phyloP scores from a whole-genome alignment of 2,797 vertebrate genomes.

The Garrulus glandarius region DNA sequence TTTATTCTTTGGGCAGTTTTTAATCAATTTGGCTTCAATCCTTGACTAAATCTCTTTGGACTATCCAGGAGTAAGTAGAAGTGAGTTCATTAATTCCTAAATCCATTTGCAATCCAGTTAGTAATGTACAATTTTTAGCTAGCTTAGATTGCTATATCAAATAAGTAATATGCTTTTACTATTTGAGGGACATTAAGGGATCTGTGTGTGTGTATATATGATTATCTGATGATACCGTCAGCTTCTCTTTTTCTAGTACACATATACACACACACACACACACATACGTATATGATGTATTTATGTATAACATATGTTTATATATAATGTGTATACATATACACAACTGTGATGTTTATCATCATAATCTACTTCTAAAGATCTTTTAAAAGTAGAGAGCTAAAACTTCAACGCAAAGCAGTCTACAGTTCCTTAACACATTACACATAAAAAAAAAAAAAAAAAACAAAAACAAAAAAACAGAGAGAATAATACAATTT shows the following conservation, averaged over 20 bases:
- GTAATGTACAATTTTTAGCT: background rate
- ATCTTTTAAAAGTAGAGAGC: background rate
- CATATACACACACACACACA: too few relatives aligned
- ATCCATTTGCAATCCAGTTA: background rate
- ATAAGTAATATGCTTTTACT: background rate
- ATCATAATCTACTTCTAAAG: background rate
- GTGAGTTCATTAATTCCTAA: background rate
- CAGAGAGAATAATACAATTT: background rate
- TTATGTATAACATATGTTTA: background rate
- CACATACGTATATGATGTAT: accelerated
- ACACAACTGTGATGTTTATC: background rate
- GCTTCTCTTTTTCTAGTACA: background rate
- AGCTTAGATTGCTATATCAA: background rate
- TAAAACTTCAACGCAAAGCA: background rate
- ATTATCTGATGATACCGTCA: background rate
- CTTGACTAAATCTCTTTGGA: background rate
- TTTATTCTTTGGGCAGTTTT: background rate
- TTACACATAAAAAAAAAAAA: background rate
- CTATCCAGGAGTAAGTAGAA: background rate
- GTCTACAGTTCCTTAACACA: background rate
- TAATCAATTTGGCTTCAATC: background rate
- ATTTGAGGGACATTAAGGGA: background rate
- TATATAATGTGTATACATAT: background rate
- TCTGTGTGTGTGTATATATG: accelerated
- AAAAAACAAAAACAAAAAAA: too few relatives aligned